Conservation (phyloP, 1,140 invertebrate species). For the Bombus ignitus region DNA sequence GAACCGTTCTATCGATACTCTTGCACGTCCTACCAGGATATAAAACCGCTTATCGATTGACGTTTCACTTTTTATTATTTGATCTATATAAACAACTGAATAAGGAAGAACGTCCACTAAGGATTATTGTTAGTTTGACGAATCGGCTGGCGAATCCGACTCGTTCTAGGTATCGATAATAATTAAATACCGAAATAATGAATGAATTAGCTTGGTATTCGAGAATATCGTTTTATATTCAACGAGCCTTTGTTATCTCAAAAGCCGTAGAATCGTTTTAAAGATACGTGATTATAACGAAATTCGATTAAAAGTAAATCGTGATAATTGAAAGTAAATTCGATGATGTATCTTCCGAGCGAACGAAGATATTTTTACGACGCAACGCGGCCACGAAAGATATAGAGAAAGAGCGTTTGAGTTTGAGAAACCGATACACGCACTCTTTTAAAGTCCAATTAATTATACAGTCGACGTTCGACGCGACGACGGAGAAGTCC, state of each 20-base stretch:
- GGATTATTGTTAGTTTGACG: background rate
- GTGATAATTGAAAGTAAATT: background rate
- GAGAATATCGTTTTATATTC: background rate
- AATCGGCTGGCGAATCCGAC: background rate
- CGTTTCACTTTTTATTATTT: background rate
- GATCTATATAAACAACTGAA: background rate
- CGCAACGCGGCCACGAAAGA: background rate
- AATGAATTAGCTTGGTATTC: background rate
- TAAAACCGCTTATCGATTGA: background rate
- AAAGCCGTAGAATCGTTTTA: background rate
- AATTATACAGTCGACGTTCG: slow-evolving; percentile 47
- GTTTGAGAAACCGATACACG: background rate
- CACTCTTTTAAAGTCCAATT: slow-evolving; percentile 17
- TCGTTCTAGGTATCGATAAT: background rate
- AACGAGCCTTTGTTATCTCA: background rate
- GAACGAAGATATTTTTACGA: background rate
- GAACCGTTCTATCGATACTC: background rate
- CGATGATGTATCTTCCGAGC: background rate
- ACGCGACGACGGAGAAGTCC: background rate
- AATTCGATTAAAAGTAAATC: background rate
- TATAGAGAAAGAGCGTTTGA: background rate
- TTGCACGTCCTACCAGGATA: background rate
- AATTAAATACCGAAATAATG: no score
- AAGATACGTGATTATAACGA: background rate
- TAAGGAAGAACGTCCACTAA: background rate